A percentile compares a stretch with the other conserved stretches of the same genome.
Evolutionary conservation across 2,888 invertebrate genomes (phyloP).

Genomic region (Agonopterix arenella): DNA sequence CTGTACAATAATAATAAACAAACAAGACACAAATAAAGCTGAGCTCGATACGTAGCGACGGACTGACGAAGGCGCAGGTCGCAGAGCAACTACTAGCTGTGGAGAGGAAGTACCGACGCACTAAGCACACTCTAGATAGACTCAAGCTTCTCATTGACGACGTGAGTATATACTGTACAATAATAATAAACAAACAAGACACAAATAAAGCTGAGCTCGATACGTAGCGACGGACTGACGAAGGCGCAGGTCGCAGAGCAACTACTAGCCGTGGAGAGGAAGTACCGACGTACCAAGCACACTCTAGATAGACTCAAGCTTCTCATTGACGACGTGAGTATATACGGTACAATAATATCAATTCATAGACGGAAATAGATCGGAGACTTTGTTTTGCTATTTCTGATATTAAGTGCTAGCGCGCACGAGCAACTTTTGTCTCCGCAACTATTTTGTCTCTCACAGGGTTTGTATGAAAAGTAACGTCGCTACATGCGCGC

Average conservation of each 20-base stretch:
- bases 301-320: conserved; percentile 30
- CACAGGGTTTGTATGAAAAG: no score
- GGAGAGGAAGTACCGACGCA: conserved; percentile 37
- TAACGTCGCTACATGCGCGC: no score
- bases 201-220: conserved; percentile 53
- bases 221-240: conserved; percentile 47
- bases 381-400: no score
- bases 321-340: conserved; percentile 51
- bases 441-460: no score
- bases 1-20: background rate
- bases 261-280: conserved; percentile 37
- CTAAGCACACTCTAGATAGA: conserved; percentile 29
- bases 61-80: conserved; percentile 48
- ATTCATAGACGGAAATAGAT: no score
- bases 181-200: conserved; percentile 42
- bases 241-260: conserved; percentile 47
- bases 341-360: background rate
- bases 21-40: conserved; percentile 55
- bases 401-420: no score
- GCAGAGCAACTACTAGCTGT: conserved; percentile 39
- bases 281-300: conserved; percentile 34
- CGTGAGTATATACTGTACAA: conserved; percentile 29
- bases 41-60: conserved; percentile 53
- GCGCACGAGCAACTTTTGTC: no score
- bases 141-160: conserved; percentile 43